phyloP scores from a whole-genome alignment of 1,140 invertebrate genomes.

The Zaprionus davidi region DNA sequence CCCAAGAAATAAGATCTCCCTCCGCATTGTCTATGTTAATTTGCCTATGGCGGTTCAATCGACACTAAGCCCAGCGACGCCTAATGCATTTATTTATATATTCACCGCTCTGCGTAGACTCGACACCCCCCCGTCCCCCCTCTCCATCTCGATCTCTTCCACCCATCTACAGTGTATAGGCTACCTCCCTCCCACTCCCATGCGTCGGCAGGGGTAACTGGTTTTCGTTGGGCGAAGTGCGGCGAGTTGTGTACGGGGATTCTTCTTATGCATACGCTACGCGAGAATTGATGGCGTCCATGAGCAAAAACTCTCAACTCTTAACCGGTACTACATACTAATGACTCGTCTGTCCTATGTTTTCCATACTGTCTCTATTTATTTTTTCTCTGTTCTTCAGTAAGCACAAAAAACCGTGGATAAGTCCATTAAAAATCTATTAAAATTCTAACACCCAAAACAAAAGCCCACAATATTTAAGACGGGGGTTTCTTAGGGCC shows the following conservation, averaged over 20 bases:
- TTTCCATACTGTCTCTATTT: neutral
- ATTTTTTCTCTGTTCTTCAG: neutral
- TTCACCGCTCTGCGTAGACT: slow-evolving; percentile 34
- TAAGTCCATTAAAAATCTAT: slow-evolving; percentile 6
- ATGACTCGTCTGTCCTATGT: neutral
- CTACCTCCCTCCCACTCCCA: neutral
- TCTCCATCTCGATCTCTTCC: neutral
- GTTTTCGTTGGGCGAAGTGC: slow-evolving; percentile 51
- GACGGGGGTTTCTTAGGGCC: neutral
- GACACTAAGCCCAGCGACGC: slow-evolving; percentile 56
- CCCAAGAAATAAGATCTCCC: slow-evolving; percentile 30
- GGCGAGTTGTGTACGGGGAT: slow-evolving; percentile 35
- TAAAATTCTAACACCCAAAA: slow-evolving; percentile 3
- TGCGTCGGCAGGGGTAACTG: slow-evolving; percentile 29
- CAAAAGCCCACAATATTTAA: neutral
- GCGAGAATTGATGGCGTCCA: slow-evolving; percentile 6
- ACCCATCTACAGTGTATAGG: neutral
- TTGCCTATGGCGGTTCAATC: slow-evolving; percentile 40
- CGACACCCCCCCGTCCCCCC: neutral
- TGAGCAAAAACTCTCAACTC: neutral
- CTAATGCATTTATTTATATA: slow-evolving; percentile 56
- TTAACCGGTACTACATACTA: neutral
- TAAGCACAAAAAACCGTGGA: neutral
- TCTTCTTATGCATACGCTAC: slow-evolving; percentile 40
- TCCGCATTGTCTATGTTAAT: slow-evolving; percentile 51